Evolutionary conservation across 2,113 vertebrate species (phyloP).

Genomic region (Tonatia bakeri): DNA sequence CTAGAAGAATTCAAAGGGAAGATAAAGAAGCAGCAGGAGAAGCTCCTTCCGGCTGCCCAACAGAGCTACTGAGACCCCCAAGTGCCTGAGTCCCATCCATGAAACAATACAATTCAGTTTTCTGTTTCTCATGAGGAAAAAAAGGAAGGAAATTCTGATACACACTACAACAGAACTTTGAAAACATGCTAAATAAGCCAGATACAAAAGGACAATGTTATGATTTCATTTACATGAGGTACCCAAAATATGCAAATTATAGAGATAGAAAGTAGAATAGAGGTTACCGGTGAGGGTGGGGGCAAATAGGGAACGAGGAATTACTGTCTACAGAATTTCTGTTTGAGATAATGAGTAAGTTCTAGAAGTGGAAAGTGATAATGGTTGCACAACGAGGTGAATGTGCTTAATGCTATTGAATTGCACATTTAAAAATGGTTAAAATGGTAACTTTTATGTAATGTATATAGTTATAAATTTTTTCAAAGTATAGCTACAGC

Average conservation of each 20-base stretch:
- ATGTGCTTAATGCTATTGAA: background rate
- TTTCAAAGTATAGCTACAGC: background rate
- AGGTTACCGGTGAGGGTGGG: background rate
- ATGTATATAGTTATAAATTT: background rate
- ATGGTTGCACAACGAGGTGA: background rate
- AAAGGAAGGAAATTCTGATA: background rate
- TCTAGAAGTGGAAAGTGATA: background rate
- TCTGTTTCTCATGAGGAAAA: background rate
- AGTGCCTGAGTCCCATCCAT: accelerated
- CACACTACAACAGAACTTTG: background rate
- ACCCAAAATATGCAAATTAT: background rate
- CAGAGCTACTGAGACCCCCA: constrained; percentile 37
- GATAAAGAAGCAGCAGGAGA: constrained; percentile 83
- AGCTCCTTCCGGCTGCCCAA: constrained; percentile 70
- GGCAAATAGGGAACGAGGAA: background rate
- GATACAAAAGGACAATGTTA: background rate
- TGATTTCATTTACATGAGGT: background rate
- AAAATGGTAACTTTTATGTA: constrained; percentile 5
- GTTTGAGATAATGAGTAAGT: background rate
- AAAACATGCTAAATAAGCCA: background rate
- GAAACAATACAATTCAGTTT: constrained; percentile 23
- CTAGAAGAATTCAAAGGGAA: constrained; percentile 87
- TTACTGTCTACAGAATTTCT: background rate
- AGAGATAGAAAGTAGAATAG: background rate
- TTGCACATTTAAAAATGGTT: background rate